Conservation (phyloP, 2,888 invertebrate species). For the Pollenia griseotomentosa region DNA sequence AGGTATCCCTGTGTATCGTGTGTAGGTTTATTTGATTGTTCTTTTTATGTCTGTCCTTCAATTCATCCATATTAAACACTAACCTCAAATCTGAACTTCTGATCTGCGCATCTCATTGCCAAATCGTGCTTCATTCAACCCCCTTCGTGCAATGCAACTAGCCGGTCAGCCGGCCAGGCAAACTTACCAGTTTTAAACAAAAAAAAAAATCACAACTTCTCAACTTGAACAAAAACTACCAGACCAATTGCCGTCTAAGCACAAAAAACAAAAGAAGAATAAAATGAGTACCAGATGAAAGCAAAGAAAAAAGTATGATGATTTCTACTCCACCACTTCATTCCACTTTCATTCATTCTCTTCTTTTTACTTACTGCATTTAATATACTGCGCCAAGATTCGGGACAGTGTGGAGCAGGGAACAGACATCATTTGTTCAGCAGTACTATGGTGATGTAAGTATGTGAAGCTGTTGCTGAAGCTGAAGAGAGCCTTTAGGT, state of each 20-base stretch:
- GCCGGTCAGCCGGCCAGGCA: slow-evolving; percentile 26
- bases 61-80: slow-evolving; percentile 67
- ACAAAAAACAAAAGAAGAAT: slow-evolving; percentile 38
- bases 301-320: slow-evolving; percentile 38
- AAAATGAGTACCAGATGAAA: slow-evolving; percentile 55
- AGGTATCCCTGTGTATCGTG: neutral
- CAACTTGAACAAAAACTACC: slow-evolving; percentile 61
- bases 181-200: slow-evolving; percentile 37
- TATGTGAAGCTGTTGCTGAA: slow-evolving; percentile 44
- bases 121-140: slow-evolving; percentile 73
- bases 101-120: slow-evolving; percentile 74
- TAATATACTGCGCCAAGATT: slow-evolving; percentile 57
- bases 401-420: slow-evolving; percentile 7
- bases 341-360: slow-evolving; percentile 50
- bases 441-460: slow-evolving; percentile 64
- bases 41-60: slow-evolving; percentile 34
- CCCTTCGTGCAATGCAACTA: slow-evolving; percentile 53
- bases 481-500: slow-evolving; percentile 83
- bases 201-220: slow-evolving; percentile 66
- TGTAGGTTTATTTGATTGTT: slow-evolving; percentile 23
- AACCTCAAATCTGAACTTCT: slow-evolving; percentile 74
- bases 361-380: slow-evolving; percentile 58
- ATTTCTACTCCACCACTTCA: slow-evolving; percentile 51
- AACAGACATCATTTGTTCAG: slow-evolving; percentile 24
- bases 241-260: slow-evolving; percentile 75